A percentile compares a stretch with the other conserved stretches of the same genome.
phyloP scores from a whole-genome alignment of 1,140 invertebrate species.

The Drosophila novamexicana region DNA sequence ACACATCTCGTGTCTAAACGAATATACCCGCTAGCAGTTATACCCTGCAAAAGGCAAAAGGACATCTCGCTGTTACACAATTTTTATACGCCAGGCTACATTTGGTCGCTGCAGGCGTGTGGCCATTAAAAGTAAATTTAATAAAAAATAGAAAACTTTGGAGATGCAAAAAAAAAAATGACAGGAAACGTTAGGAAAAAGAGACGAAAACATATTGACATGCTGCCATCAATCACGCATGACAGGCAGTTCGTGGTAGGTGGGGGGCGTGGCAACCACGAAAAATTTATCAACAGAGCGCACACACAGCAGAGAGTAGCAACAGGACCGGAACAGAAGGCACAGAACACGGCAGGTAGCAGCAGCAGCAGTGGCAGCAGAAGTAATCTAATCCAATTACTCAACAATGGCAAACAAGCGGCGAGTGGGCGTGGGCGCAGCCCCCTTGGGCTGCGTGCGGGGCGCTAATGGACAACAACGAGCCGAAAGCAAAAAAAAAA shows the following conservation, averaged over 20 bases:
- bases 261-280: conserved; percentile 33
- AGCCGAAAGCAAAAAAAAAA: conserved; percentile 18
- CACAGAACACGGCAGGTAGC: conserved; percentile 21
- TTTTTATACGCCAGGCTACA: conserved; percentile 3
- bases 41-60: not conserved
- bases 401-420: conserved; percentile 79
- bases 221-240: conserved; percentile 72
- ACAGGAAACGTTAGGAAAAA: conserved; percentile 38
- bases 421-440: conserved; percentile 5
- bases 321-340: conserved; percentile 8
- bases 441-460: conserved; percentile 16
- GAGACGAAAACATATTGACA: conserved; percentile 66
- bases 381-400: conserved; percentile 83
- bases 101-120: conserved; percentile 16
- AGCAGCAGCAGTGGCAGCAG: conserved; percentile 1
- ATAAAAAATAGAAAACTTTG: conserved; percentile 45
- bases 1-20: too few relatives aligned
- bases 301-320: conserved; percentile 2
- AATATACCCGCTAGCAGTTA: too few relatives aligned
- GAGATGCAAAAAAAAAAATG: conserved; percentile 18
- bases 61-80: not conserved
- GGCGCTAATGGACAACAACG: conserved; percentile 63
- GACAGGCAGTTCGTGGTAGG: conserved; percentile 44
- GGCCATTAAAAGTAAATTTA: conserved; percentile 74
- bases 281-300: conserved; percentile 56